phyloP scores from a whole-genome alignment of 92 coral and sea anemone genomes.

The Zoanthus sociatus region DNA sequence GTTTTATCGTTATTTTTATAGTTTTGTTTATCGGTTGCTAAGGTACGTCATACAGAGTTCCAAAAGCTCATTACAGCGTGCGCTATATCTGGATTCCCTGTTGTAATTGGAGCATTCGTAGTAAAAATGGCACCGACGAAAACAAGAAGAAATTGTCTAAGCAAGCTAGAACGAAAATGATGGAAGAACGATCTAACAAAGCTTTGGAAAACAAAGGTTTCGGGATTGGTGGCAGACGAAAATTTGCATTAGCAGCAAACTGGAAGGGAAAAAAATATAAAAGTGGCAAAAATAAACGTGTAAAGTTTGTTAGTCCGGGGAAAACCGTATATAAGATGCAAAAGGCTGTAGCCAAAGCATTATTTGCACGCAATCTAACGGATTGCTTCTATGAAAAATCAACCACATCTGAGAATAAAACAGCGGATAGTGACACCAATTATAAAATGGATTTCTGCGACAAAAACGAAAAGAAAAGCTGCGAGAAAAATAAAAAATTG shows the following conservation, averaged over 20 bases:
- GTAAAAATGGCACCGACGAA: background rate
- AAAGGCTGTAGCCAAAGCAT: slow-evolving; percentile 14
- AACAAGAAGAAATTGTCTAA: too few species aligned
- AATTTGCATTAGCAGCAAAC: slow-evolving; percentile 24
- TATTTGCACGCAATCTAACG: background rate
- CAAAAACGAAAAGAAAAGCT: background rate
- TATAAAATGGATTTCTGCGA: background rate
- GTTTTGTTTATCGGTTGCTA: background rate
- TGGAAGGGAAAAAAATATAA: slow-evolving; percentile 40
- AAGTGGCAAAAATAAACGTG: slow-evolving; percentile 24
- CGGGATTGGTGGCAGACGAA: slow-evolving; percentile 20
- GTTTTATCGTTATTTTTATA: background rate
- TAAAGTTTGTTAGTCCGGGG: slow-evolving; percentile 44
- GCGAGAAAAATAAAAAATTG: background rate
- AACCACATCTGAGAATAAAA: slow-evolving; percentile 7
- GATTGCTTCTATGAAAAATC: background rate
- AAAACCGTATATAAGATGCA: slow-evolving; percentile 40
- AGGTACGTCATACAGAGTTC: background rate
- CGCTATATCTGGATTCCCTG: background rate
- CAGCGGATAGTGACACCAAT: background rate
- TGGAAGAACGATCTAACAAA: slow-evolving; percentile 27
- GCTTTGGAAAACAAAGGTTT: slow-evolving; percentile 25
- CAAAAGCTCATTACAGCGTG: background rate
- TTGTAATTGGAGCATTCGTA: background rate
- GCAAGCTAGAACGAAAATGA: slow-evolving; percentile 8